A percentile compares a stretch with the other conserved stretches of the same genome.
phyloP scores from a whole-genome alignment of 2,113 vertebrate genomes.

The Formicarius rufipectus region DNA sequence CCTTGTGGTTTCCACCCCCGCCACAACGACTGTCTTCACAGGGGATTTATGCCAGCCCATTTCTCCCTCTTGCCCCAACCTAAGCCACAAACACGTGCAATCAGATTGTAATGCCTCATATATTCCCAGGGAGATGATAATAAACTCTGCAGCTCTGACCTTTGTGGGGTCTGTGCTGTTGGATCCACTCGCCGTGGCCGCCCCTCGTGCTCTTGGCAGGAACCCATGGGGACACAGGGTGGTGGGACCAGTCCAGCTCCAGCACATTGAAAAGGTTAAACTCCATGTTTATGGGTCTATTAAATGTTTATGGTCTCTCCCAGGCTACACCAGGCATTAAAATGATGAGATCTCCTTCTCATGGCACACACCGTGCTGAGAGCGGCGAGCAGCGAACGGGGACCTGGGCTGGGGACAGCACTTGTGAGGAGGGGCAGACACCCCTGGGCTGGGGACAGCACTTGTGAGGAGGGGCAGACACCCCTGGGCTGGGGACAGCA shows the following conservation, averaged over 20 bases:
- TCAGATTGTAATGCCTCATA: conserved; percentile 11
- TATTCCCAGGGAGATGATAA: conserved; percentile 35
- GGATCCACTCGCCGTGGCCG: not conserved
- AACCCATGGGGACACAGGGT: conserved; percentile 20
- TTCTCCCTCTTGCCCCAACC: not conserved
- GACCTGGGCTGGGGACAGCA: not conserved
- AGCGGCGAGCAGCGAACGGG: not conserved
- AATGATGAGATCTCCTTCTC: conserved; percentile 40
- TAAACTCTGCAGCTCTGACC: conserved; percentile 43
- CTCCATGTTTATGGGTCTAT: conserved; percentile 64
- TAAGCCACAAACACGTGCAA: not conserved
- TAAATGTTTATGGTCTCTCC: conserved; percentile 68
- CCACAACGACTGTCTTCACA: not conserved
- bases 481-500: not conserved
- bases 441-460: not conserved
- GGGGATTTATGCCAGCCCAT: not conserved
- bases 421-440: not conserved
- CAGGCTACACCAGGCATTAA: conserved; percentile 38
- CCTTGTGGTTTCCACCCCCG: not conserved
- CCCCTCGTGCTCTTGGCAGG: conserved; percentile 8
- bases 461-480: not conserved
- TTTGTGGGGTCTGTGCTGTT: conserved; percentile 39
- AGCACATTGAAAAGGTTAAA: conserved; percentile 70
- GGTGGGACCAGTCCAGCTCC: conserved; percentile 25
- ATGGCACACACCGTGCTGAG: conserved; percentile 56